These are phyloP conservation scores for Scaptomyza parva DNA, from an alignment of 2,888 invertebrate species.

Conservation along the genomic window DNA sequence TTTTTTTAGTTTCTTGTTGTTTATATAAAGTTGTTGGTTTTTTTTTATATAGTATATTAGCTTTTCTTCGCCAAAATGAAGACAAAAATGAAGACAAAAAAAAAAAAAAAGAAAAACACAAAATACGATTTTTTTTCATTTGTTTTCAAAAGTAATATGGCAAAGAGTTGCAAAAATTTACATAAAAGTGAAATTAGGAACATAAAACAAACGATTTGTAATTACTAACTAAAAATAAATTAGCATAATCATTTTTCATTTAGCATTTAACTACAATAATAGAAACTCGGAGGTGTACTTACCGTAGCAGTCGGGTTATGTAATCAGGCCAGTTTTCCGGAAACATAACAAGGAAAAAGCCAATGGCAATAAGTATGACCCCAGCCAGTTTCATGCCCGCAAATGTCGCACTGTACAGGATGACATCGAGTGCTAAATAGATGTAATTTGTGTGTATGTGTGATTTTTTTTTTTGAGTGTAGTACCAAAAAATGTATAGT, in stretches of 20 bases:
- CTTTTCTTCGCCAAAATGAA: no score
- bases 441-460: conserved; percentile 2
- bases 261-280: conserved; percentile 28
- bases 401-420: conserved; percentile 93
- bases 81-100: conserved; percentile 14
- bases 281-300: conserved; percentile 79
- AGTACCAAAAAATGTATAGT: neutral
- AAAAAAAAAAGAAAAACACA: conserved; percentile 31
- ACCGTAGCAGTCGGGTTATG: conserved; percentile 95
- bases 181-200: conserved; percentile 16
- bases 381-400: conserved; percentile 98
- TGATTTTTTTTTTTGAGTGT: neutral
- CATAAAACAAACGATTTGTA: conserved; percentile 54
- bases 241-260: conserved; percentile 61
- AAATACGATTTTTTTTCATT: conserved; percentile 5
- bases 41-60: no score
- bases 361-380: conserved; percentile 94
- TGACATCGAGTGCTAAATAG: conserved; percentile 91
- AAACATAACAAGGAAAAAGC: conserved; percentile 97
- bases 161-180: conserved; percentile 41
- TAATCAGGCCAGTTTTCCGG: conserved; percentile 99
- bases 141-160: conserved; percentile 8
- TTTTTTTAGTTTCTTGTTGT: conserved; percentile 31
- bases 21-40: conserved; percentile 45
- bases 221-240: conserved; percentile 60